Evolutionary conservation across 2,113 vertebrate genomes (phyloP).

Genomic region (Centropus unirufus): DNA sequence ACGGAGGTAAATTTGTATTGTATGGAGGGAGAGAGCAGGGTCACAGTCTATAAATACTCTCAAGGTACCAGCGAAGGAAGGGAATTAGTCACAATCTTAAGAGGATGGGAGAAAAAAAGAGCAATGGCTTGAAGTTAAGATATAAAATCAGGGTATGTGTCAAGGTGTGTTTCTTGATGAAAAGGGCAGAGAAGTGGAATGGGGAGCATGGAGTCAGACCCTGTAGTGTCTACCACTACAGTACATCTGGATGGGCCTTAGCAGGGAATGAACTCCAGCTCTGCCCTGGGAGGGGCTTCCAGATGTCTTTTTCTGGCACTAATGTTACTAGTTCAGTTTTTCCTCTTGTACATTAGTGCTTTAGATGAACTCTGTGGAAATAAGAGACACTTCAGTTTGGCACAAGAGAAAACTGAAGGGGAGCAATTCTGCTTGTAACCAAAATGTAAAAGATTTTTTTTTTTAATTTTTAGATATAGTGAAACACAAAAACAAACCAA

Average conservation of each 20-base stretch:
- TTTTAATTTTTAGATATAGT: neutral
- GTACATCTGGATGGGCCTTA: neutral
- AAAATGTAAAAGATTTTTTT: neutral
- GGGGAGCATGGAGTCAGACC: neutral
- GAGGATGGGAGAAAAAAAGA: neutral
- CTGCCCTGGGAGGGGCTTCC: neutral
- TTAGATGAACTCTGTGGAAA: neutral
- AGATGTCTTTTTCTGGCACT: neutral
- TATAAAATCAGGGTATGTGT: neutral
- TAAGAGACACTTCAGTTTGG: neutral
- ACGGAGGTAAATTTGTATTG: neutral
- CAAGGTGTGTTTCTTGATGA: neutral
- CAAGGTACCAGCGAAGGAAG: neutral
- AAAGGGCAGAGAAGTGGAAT: neutral
- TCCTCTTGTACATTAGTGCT: neutral
- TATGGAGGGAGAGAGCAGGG: neutral
- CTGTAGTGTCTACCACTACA: neutral
- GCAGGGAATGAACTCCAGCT: neutral
- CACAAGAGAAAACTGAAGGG: neutral
- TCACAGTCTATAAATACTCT: slow-evolving; percentile 3
- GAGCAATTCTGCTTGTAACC: neutral
- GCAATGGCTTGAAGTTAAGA: neutral
- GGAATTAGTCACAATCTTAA: slow-evolving; percentile 37
- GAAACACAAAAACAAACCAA: slow-evolving; percentile 32
- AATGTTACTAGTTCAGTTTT: neutral